phyloP scores from a whole-genome alignment of 2,113 vertebrate species.

The Phoxinus phoxinus region DNA sequence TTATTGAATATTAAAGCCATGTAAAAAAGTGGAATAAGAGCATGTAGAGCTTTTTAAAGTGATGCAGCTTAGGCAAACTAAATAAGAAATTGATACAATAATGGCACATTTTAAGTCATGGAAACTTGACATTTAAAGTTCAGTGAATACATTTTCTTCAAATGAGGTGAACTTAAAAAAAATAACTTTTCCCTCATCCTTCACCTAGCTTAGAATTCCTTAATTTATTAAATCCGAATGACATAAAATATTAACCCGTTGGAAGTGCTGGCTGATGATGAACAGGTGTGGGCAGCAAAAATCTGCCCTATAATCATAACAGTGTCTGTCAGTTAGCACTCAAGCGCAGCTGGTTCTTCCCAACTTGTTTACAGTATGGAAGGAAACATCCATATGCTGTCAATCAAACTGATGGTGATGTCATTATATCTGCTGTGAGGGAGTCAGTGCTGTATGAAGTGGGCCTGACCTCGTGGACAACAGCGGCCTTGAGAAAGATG shows the following conservation, averaged over 20 bases:
- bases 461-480: slow-evolving; percentile 35
- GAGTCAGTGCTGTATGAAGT: slow-evolving; percentile 13
- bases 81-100: neutral
- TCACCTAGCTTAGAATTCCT: neutral
- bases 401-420: slow-evolving; percentile 29
- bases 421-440: slow-evolving; percentile 14
- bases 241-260: slow-evolving; percentile 44
- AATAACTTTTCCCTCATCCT: neutral
- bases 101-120: neutral
- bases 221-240: slow-evolving; percentile 33
- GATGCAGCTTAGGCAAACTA: neutral
- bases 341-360: slow-evolving; percentile 21
- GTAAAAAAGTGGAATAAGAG: neutral
- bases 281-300: slow-evolving; percentile 26
- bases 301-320: slow-evolving; percentile 2
- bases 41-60: neutral
- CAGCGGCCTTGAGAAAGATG: slow-evolving; percentile 8
- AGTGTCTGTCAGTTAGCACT: slow-evolving; percentile 39
- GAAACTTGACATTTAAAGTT: neutral
- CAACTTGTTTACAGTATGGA: slow-evolving; percentile 32
- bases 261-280: slow-evolving; percentile 19
- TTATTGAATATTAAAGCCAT: neutral
- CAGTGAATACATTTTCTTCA: neutral
- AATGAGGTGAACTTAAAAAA: slow-evolving; percentile 13
- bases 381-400: slow-evolving; percentile 35